Evolutionary conservation across 2,888 invertebrate species (phyloP).

Genomic region (Diaperis boleti): DNA sequence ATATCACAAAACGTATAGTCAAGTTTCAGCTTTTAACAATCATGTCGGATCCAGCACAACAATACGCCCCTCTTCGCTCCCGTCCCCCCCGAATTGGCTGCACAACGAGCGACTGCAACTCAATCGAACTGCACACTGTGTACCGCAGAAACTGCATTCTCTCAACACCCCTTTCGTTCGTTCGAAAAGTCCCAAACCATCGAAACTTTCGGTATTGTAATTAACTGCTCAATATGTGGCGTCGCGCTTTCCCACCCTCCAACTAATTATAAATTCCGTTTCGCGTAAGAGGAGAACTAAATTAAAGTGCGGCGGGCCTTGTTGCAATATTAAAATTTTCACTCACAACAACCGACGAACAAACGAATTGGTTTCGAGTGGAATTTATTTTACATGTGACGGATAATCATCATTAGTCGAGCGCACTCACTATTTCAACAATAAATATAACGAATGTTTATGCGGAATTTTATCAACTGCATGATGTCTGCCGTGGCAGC

Average conservation of each 20-base stretch:
- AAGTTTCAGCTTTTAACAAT: too few species aligned
- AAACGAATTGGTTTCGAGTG: conserved; percentile 7
- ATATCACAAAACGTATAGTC: too few species aligned
- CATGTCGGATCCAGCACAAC: too few species aligned
- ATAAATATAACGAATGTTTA: conserved; percentile 33
- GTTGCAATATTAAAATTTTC: background rate
- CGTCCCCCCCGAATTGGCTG: too few species aligned
- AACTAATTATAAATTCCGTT: background rate
- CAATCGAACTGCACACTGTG: too few species aligned
- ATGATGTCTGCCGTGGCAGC: conserved; percentile 27
- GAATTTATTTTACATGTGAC: conserved; percentile 21
- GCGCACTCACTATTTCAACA: conserved; percentile 21
- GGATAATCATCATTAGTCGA: conserved; percentile 30
- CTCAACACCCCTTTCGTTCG: too few species aligned
- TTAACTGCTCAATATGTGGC: background rate
- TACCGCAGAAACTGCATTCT: too few species aligned
- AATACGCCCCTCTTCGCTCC: too few species aligned
- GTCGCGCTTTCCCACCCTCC: background rate
- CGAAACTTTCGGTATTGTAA: background rate
- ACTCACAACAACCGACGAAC: background rate
- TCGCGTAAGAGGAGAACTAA: background rate
- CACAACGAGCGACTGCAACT: too few species aligned
- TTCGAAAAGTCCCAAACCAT: background rate
- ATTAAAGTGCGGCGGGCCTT: background rate
- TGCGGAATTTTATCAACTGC: conserved; percentile 29